Evolutionary conservation across 2,113 vertebrate genomes (phyloP), one percentile per base, ranked within the genome.

Genomic region (Channa argus): DNA sequence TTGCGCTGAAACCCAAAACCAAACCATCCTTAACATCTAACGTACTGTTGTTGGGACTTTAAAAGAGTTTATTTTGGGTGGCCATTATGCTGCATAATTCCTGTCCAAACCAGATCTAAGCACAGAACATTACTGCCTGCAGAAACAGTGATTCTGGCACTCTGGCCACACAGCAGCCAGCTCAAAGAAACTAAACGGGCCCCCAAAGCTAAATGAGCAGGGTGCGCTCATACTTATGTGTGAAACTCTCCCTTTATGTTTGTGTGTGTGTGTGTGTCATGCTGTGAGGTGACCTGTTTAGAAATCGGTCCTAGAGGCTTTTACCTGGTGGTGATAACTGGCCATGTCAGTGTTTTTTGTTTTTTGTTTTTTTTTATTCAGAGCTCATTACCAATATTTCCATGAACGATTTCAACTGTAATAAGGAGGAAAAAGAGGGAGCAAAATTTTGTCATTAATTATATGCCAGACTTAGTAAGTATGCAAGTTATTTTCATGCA

Each of bases 231-330:
- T 41, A 62, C 51, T 39, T 5, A 2, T 60, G 37, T 55, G 59
- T 69, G 75, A 38, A 70, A 43, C 4, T 38, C 14, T 55, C 66
- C 4, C 45, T 74, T 55, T 63, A 59, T 24, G 24, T 24, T 24
- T 56, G 60, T 49, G 45, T 41, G 33, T 63, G 63, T 63, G 37
- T 53, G 47, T 15, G 44, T 45, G 70, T 84, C 43, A 62, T 58
- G 45, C 71, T 84, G 69, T 61, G 73, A 59, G 69, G 39, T 73
- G 72, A 75, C 56, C 34, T 0, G 64, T 71, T 75, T 66, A 74
- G 74, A 90, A 92, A 90, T 93, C 85, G 84, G 86, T 85, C 89
- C 86, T 85, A 0, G 62, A 88, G 81, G 87, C 77, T 85, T 89
- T 79, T 87, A 91, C 84, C 89, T 91, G 77, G 59, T 50, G 10